phyloP scores from a whole-genome alignment of 2,888 invertebrate species.

The Rhopalosiphum nymphaeae region DNA sequence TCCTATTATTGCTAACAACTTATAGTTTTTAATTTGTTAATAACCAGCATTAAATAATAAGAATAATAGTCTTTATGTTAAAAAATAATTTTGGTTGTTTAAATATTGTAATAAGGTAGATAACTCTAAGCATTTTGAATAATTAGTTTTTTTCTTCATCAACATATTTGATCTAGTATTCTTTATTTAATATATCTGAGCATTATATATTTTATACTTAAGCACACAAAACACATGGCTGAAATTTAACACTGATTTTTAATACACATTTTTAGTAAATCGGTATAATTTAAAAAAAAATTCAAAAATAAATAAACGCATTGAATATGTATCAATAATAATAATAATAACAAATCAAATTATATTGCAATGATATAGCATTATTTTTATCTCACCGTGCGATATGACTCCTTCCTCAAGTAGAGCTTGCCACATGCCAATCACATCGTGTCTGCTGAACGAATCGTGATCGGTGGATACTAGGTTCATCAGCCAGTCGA shows the following conservation, averaged over 20 bases:
- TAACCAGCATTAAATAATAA: not conserved
- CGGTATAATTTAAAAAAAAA: not conserved
- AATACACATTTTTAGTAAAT: not conserved
- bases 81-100: not conserved
- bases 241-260: not conserved
- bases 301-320: not conserved
- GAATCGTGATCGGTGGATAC: conserved; percentile 70
- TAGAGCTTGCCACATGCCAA: conserved; percentile 87
- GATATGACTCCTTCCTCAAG: conserved; percentile 84
- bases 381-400: conserved; percentile 75
- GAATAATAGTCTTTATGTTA: not conserved
- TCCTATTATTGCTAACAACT: not conserved
- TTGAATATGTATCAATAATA: not conserved
- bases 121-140: not conserved
- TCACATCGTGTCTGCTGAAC: conserved; percentile 77
- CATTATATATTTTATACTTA: not conserved
- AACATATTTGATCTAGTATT: not conserved
- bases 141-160: not conserved
- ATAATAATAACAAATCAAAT: not conserved
- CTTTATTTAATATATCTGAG: not conserved
- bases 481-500: conserved; percentile 78
- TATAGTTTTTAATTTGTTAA: not conserved
- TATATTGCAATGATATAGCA: not conserved
- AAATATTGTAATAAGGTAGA: not conserved
- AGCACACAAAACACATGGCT: not conserved